Base-by-base conservation (phyloP, 2,797 vertebrate species). In the Oreonectes daqikongensis region DNA sequence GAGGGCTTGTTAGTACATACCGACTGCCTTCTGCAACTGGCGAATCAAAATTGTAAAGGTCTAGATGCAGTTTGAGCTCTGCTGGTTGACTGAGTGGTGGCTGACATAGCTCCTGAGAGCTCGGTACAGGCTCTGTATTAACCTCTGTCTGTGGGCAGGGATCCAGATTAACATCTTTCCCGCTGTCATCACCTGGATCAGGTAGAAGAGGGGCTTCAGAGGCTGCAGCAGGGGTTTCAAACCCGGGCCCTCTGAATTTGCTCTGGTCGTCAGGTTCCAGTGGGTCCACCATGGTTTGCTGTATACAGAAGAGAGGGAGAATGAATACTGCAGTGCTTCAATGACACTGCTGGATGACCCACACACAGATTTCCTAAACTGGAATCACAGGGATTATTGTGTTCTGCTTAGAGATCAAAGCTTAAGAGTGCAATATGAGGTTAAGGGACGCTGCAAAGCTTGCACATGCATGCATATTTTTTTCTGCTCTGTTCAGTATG, bases 1-100 rank as follows among this genome's bases (percentile, higher is more conserved):
- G 95, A 2, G 97, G 97, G 86, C 97, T 99, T 11, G 97, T 99
- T 77, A 99, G 88, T 86, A 99, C 97, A 40, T 99, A 99, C 72
- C 97, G 95, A 85, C 96, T 98, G 85, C 96, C 96, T 87, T 99
- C 96, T 0, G 97, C 97, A 14, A 89, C 94, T 0, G 95, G 92
- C 0, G 94, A 94, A 89, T 98, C 95, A 71, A 99, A 99, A 91
- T 98, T 99, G 89, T 93, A 97, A 60, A 99, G 94, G 80, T 99
- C 96, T 86, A 99, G 88, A 87, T 98, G 96, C 82, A 99, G 61
- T 85, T 97, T 92, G 1, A 94, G 94, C 0, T 72, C 68, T 59
- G 94, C 91, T 59, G 86, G 79, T 46, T 94, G 93, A 57, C 86
- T 87, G 32, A 83, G 81, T 28, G 79, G 85, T 60, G 85, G 4